Base-by-base conservation (phyloP, 1,140 invertebrate species). In the Formica selysi region DNA sequence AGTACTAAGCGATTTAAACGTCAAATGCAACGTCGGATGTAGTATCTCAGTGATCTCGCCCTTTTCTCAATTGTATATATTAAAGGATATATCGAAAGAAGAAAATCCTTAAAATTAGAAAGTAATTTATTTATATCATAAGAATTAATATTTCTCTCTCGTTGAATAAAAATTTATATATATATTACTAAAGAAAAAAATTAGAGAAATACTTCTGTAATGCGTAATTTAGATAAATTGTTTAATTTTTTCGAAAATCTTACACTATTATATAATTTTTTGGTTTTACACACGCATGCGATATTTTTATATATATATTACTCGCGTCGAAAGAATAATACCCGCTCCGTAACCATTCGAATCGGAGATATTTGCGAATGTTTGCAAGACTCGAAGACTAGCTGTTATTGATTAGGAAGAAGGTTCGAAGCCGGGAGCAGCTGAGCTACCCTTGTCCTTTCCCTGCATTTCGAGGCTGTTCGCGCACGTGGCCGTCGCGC, bases 401-500 rank as follows among this genome's bases (percentile, higher is more conserved):
- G 54, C 61, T 36, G 80, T 90, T 91, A 91, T 91, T 89, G 90
- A 91, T 91, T 78, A 86, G 85, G 71, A 88, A 83, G 87, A 57
- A 64, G 57, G 51, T 68, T 74, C 86, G 89, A 86, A 67, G 87
- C 79, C 59, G 71, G 85, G 57, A 91, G 89, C 89, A 91, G 90
- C 90, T 91, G 87, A 91, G 76, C 78, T 88, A 79, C 87, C 89
- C 89, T 85, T 90, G 62, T 90, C 85, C 74, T 89, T 89, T 71
- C 74, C 74, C 89, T 80, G 70, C 48, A 61, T 78, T 81, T 65
- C 76, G 85, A 86, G 88, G 10, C 86, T 80, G 70, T 86, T 51
- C 80, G 80, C 76, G 90, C 90, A 91, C 90, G 90, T 91, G 90
- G 88, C 90, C 76, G 57, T 84, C 89, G 87, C 87, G 86, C 90